These are phyloP conservation scores for Notothenia coriiceps DNA, from an alignment of 2,113 vertebrate genomes.

Conservation along the genomic window DNA sequence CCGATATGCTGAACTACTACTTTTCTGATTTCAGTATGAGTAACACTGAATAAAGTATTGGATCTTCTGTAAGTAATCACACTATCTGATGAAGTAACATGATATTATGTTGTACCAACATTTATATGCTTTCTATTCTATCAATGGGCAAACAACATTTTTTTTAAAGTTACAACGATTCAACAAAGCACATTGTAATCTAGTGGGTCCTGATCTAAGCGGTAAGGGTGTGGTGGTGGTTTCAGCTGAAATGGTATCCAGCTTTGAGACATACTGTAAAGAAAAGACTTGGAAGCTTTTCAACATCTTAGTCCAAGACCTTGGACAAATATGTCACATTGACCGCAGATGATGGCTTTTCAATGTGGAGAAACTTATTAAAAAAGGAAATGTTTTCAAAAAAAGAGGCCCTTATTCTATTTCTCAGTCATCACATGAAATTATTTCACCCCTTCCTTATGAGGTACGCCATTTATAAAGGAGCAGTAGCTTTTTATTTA, in stretches of 20 bases:
- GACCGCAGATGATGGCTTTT: constrained; percentile 46
- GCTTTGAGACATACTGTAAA: constrained; percentile 33
- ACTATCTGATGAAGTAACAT: not conserved
- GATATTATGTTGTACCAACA: not conserved
- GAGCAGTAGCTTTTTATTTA: not conserved
- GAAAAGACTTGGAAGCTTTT: constrained; percentile 45
- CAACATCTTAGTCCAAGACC: constrained; percentile 23
- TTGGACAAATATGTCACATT: constrained; percentile 19
- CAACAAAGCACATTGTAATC: not conserved
- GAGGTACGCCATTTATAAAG: not conserved
- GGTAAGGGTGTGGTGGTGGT: constrained; percentile 40
- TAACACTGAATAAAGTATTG: not conserved
- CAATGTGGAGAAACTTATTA: constrained; percentile 23
- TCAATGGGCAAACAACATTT: not conserved
- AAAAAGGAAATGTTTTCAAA: constrained; percentile 11
- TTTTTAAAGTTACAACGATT: not conserved
- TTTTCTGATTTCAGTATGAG: not conserved
- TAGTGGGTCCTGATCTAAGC: constrained; percentile 7
- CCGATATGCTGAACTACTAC: too few relatives aligned
- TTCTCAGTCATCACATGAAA: not conserved
- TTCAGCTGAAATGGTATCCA: too few relatives aligned
- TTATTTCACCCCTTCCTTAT: not conserved
- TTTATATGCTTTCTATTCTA: not conserved
- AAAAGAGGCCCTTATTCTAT: not conserved
- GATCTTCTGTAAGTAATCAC: not conserved